Base-by-base conservation (phyloP, 2,113 vertebrate species). In the Platysternon megacephalum region DNA sequence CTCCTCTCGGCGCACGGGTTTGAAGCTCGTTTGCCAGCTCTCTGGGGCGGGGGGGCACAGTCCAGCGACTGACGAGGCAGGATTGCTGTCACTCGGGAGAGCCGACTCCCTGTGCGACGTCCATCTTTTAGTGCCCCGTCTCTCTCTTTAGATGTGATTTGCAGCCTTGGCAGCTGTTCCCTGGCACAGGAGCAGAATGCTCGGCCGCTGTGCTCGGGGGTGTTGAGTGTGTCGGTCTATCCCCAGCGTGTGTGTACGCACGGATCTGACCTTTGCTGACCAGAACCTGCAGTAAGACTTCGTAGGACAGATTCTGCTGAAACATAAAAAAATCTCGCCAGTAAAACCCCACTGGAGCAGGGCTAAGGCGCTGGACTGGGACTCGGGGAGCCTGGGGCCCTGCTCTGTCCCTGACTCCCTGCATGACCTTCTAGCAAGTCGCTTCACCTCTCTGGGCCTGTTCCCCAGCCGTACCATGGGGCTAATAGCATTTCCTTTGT, bases 21-120 rank as follows among this genome's bases (percentile, higher is more conserved):
- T 86, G 94, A 86, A 96, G 95, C 94, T 96, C 76, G 96, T 97
- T 97, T 97, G 95, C 94, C 91, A 42, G 92, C 94, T 97, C 97
- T 95, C 94, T 84, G 80, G 95, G 96, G 97, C 87, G 14, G 3
- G 94, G 93, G 91, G 94, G 68, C 44, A 0, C 1, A 6, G 89
- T 85, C 13, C 2, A 35, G 5, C 2, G 1, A 17, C 29, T 13
- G 32, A 19, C 24, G 56, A 42, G 22, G 42, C 42, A 68, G 42
- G 24, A 91, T 97, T 52, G 80, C 93, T 94, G 79, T 88, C 13
- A 11, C 53, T 91, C 6, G 0, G 14, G 9, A 35, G 79, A 84
- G 65, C 65, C 78, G 58, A 48, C 5, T 6, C 1, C 8, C 87
- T 86, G 68, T 96, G 89, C 82, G 80, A 2, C 52, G 65, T 94